These are phyloP conservation scores for Lithophane semibrunnea DNA, from an alignment of 2,888 invertebrate species.

Conservation along the genomic window DNA sequence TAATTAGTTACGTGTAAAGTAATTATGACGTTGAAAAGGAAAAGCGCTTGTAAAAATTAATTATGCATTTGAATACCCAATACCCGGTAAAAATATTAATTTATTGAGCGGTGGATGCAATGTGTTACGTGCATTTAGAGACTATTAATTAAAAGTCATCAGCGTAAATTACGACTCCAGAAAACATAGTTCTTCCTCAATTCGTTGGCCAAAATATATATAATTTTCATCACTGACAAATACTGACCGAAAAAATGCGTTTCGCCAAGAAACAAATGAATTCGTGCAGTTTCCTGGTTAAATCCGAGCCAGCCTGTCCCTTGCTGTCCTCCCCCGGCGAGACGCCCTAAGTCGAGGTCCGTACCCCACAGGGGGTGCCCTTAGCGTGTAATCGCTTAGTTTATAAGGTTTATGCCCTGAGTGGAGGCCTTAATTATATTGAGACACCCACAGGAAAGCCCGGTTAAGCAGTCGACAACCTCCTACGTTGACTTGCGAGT, in stretches of 20 bases:
- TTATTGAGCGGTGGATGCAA: not conserved
- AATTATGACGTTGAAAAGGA: conserved; percentile 22
- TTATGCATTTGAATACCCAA: conserved; percentile 23
- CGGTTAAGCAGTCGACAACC: too few species aligned
- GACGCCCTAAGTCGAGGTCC: too few species aligned
- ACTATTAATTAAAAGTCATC: not conserved
- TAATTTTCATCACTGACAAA: not conserved
- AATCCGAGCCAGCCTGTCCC: too few species aligned
- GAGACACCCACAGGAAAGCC: too few species aligned
- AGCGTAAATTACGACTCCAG: not conserved
- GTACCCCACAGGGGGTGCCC: too few species aligned
- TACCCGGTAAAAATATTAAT: conserved; percentile 23
- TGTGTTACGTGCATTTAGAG: not conserved
- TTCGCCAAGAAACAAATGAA: not conserved
- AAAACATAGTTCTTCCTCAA: not conserved
- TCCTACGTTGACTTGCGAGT: too few species aligned
- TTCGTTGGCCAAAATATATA: not conserved
- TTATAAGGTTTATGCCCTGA: too few species aligned
- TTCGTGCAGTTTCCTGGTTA: not conserved
- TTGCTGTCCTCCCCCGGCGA: too few species aligned
- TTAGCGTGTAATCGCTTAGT: too few species aligned
- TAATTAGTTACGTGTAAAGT: conserved; percentile 30
- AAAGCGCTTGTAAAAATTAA: conserved; percentile 20
- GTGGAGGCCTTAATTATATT: too few species aligned
- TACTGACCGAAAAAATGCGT: not conserved